Percentiles rank a stretch among this genome's conserved stretches.
Conservation (phyloP, 2,113 vertebrate species). For the Aramus guarauna region DNA sequence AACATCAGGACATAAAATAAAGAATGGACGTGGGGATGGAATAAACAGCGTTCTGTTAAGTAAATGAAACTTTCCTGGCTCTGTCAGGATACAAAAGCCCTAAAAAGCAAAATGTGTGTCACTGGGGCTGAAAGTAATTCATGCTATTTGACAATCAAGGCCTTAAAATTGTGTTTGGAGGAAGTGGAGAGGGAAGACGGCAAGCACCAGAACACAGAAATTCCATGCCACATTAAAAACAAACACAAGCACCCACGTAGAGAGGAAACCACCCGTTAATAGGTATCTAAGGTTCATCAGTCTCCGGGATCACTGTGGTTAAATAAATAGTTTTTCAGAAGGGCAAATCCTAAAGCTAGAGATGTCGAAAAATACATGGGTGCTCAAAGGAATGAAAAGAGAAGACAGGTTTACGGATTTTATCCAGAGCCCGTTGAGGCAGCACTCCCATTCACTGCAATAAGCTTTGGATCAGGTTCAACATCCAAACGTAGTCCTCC, state of each 20-base stretch:
- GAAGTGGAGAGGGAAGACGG: background rate
- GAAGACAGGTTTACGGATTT: background rate
- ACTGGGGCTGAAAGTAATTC: background rate
- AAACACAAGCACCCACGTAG: background rate
- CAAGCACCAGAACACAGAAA: conserved; percentile 28
- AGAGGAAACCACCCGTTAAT: background rate
- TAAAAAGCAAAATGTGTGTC: conserved; percentile 33
- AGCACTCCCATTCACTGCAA: conserved; percentile 23
- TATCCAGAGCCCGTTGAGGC: background rate
- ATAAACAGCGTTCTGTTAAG: conserved; percentile 11
- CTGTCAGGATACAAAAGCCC: background rate
- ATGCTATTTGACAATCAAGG: conserved; percentile 15
- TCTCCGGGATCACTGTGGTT: background rate
- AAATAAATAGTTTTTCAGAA: background rate
- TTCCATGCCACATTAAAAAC: conserved; percentile 52
- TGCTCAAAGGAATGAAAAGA: background rate
- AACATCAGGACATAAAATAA: conserved; percentile 12
- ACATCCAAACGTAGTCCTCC: background rate
- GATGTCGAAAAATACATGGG: background rate
- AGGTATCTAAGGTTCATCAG: background rate
- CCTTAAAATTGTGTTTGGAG: background rate
- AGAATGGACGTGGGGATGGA: conserved; percentile 13
- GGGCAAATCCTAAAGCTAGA: background rate
- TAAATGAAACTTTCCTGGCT: conserved; percentile 25
- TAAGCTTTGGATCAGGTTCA: conserved; percentile 8